Evolutionary conservation across 2,888 invertebrate genomes (phyloP).

Genomic region (Lycia hirtaria): DNA sequence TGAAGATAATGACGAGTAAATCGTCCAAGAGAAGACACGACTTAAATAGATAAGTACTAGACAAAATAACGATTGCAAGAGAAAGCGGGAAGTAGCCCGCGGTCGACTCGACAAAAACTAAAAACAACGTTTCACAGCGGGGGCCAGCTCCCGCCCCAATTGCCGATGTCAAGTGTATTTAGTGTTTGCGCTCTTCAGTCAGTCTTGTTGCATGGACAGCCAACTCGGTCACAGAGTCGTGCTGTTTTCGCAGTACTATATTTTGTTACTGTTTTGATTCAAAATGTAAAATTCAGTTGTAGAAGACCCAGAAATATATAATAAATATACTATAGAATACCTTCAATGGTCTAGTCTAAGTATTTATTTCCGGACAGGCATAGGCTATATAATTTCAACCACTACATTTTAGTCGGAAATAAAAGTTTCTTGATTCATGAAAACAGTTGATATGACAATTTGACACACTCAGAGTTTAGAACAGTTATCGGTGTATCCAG

Average conservation of each 20-base stretch:
- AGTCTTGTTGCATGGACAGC: slow-evolving; percentile 38
- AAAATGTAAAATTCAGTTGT: not conserved
- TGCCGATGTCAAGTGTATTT: slow-evolving; percentile 43
- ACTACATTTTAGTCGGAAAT: no score
- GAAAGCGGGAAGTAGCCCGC: slow-evolving; percentile 8
- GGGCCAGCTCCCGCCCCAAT: slow-evolving; percentile 21
- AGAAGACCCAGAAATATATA: no score
- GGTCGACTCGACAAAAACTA: slow-evolving; percentile 35
- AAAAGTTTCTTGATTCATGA: no score
- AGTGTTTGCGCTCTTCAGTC: slow-evolving; percentile 46
- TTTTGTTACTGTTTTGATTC: not conserved
- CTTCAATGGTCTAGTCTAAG: no score
- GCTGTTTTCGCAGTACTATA: not conserved
- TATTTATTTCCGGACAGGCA: no score
- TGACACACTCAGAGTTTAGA: no score
- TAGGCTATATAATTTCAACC: no score
- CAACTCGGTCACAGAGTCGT: slow-evolving; percentile 38
- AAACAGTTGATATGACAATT: no score
- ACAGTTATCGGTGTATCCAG: no score
- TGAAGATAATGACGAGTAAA: no score
- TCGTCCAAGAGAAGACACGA: not conserved
- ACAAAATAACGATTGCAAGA: slow-evolving; percentile 1
- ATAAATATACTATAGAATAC: no score
- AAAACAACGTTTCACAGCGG: slow-evolving; percentile 33
- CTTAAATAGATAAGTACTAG: slow-evolving; percentile 7